Percentiles rank a stretch among this genome's conserved stretches.
Conservation (phyloP, 2,888 invertebrate genomes). For the Pemphredon lugubris region DNA sequence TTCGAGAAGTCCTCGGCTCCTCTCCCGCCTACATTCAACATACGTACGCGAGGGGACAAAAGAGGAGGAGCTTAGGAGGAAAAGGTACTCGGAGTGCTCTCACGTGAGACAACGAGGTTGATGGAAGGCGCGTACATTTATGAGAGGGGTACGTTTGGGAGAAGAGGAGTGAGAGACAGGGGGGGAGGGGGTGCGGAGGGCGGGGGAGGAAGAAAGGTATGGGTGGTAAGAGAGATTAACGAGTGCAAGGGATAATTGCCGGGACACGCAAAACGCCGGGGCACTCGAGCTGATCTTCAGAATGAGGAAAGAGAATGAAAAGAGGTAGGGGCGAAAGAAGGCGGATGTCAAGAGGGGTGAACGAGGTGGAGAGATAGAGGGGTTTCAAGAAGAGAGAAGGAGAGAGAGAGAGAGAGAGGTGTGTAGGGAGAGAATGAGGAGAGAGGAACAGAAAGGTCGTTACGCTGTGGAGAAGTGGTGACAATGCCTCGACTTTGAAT, state of each 20-base stretch:
- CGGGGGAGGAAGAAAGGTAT: neutral
- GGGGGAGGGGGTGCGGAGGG: neutral
- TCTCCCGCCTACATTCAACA: slow-evolving; percentile 11
- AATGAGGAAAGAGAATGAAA: slow-evolving; percentile 60
- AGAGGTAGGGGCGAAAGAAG: slow-evolving; percentile 50
- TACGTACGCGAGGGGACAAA: slow-evolving; percentile 27
- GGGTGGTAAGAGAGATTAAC: slow-evolving; percentile 59
- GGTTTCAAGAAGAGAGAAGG: slow-evolving; percentile 14
- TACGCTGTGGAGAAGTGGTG: slow-evolving; percentile 61
- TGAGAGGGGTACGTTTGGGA: no score
- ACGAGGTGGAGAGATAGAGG: slow-evolving; percentile 28
- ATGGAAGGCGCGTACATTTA: slow-evolving; percentile 69
- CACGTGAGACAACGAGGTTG: slow-evolving; percentile 68
- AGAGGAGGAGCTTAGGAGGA: slow-evolving; percentile 28
- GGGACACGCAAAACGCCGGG: slow-evolving; percentile 71
- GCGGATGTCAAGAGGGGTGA: slow-evolving; percentile 57
- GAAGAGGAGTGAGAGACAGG: slow-evolving; percentile 53
- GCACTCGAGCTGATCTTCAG: slow-evolving; percentile 73
- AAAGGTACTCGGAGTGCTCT: slow-evolving; percentile 52
- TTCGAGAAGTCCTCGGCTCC: slow-evolving; percentile 22
- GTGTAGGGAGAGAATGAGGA: neutral
- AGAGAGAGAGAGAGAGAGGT: slow-evolving; percentile 6
- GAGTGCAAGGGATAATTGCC: slow-evolving; percentile 73
- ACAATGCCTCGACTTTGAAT: slow-evolving; percentile 64
- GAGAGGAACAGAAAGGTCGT: slow-evolving; percentile 53